These are phyloP conservation scores for silkworm (Bombyx mori) DNA, from an alignment of 1,140 invertebrate species.

Conservation along the genomic window ASM3026992v2 NC_085130.1:11111001-11111500, in stretches of 20 bases:
- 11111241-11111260: slow-evolving; percentile 58
- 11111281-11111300: slow-evolving; percentile 49
- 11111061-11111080: slow-evolving; percentile 45
- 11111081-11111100: slow-evolving; percentile 67
- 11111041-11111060: slow-evolving; percentile 36
- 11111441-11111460: slow-evolving; percentile 53
- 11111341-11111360: slow-evolving; percentile 39
- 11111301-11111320: slow-evolving; percentile 55
- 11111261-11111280: slow-evolving; percentile 32
- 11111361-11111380: slow-evolving; percentile 27
- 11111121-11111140: slow-evolving; percentile 25
- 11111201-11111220: slow-evolving; percentile 62
- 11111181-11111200: slow-evolving; percentile 45
- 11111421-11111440: slow-evolving; percentile 38
- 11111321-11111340: slow-evolving; percentile 37
- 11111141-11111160: slow-evolving; percentile 46
- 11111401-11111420: slow-evolving; percentile 28
- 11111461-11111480: slow-evolving; percentile 37
- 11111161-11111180: slow-evolving; percentile 45
- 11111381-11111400: slow-evolving; percentile 54
- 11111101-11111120: slow-evolving; percentile 42
- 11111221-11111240: slow-evolving; percentile 54
- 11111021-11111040: slow-evolving; percentile 35
- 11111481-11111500: slow-evolving; percentile 4
- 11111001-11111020: slow-evolving; percentile 31